phyloP scores from a whole-genome alignment of 2,888 invertebrate species.

The Deladenus siricidicola region DNA sequence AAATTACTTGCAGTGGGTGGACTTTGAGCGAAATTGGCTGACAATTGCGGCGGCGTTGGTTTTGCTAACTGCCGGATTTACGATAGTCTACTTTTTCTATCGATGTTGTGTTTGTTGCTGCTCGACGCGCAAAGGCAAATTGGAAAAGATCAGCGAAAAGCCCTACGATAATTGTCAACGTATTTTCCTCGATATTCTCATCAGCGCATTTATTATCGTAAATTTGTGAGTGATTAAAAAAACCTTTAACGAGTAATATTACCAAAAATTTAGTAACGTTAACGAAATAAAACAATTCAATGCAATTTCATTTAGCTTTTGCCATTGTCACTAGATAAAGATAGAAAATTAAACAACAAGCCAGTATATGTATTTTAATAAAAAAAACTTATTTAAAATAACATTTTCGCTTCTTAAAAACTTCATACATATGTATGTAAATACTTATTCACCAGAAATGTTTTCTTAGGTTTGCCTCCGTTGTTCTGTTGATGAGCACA shows the following conservation, averaged over 20 bases:
- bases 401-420: neutral
- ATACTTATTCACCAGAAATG: too few relatives aligned
- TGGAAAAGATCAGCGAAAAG: slow-evolving; percentile 31
- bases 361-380: neutral
- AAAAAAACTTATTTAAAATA: too few relatives aligned
- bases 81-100: slow-evolving; percentile 43
- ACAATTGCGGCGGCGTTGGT: slow-evolving; percentile 32
- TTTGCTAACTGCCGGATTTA: slow-evolving; percentile 36
- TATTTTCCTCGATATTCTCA: slow-evolving; percentile 35
- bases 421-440: neutral
- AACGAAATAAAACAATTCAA: too few relatives aligned
- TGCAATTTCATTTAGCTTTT: too few relatives aligned
- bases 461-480: slow-evolving; percentile 41
- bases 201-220: slow-evolving; percentile 37
- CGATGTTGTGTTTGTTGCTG: slow-evolving; percentile 44
- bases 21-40: slow-evolving; percentile 46
- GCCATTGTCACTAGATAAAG: too few relatives aligned
- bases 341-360: neutral
- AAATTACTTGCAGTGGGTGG: slow-evolving; percentile 40
- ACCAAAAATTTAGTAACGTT: neutral
- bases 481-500: slow-evolving; percentile 43
- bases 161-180: slow-evolving; percentile 44
- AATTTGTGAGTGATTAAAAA: slow-evolving; percentile 37
- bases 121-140: slow-evolving; percentile 27
- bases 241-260: slow-evolving; percentile 1